These are phyloP conservation scores for Malacosoma neustria DNA, from an alignment of 2,888 invertebrate genomes.

Conservation along the genomic window DNA sequence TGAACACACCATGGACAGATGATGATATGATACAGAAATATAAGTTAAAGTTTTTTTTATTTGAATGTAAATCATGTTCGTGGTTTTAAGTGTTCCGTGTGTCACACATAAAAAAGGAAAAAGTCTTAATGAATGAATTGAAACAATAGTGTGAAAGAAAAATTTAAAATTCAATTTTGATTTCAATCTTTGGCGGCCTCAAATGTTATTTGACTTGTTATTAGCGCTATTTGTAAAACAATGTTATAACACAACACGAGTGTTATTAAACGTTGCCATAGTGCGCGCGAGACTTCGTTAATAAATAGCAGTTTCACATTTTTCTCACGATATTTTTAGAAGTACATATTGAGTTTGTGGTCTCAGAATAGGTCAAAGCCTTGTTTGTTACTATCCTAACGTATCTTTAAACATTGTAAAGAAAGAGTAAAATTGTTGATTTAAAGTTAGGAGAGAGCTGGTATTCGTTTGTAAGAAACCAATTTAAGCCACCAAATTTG, in stretches of 20 bases:
- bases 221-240: slow-evolving; percentile 49
- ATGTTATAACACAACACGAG: slow-evolving; percentile 38
- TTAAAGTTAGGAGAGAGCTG: no score
- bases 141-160: slow-evolving; percentile 55
- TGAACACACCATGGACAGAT: no score
- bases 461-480: no score
- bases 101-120: slow-evolving; percentile 22
- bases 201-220: slow-evolving; percentile 34
- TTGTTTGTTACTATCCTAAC: no score
- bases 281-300: slow-evolving; percentile 27
- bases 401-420: no score
- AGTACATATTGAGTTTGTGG: no score
- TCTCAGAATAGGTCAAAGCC: no score
- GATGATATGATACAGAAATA: no score
- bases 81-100: slow-evolving; percentile 20
- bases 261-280: slow-evolving; percentile 15
- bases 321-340: not conserved
- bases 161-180: slow-evolving; percentile 39
- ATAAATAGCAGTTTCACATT: slow-evolving; percentile 4
- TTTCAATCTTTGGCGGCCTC: slow-evolving; percentile 40
- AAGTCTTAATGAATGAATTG: slow-evolving; percentile 33
- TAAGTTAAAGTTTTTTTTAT: no score
- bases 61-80: no score
- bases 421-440: no score
- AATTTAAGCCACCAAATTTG: no score